Conservation (phyloP, 2,797 vertebrate species). For the Anas capensis region DNA sequence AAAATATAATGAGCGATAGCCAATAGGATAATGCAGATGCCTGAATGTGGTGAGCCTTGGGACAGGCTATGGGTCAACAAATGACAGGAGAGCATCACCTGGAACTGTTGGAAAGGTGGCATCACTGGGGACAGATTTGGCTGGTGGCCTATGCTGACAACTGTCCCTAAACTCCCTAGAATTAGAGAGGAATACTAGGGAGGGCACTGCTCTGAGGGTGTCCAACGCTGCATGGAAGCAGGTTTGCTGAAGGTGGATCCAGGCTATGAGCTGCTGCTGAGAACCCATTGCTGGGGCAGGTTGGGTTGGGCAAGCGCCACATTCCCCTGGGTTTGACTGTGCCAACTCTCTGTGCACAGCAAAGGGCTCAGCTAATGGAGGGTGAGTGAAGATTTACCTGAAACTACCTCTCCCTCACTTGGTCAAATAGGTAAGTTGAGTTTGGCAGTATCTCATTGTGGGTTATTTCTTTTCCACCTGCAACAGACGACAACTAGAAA, state of each 20-base stretch:
- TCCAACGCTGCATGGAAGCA: not conserved
- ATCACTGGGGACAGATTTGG: not conserved
- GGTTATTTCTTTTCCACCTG: not conserved
- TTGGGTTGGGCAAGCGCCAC: rapidly evolving
- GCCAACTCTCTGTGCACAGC: not conserved
- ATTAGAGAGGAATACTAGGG: not conserved
- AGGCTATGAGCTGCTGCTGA: not conserved
- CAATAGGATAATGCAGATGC: not conserved
- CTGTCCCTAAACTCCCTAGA: not conserved
- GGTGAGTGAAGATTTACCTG: not conserved
- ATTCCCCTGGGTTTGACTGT: not conserved
- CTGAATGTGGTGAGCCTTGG: not conserved
- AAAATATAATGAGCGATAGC: not conserved
- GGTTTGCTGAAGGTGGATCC: not conserved
- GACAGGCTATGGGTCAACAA: rapidly evolving
- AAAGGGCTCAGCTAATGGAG: not conserved
- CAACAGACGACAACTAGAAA: not conserved
- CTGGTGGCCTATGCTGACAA: not conserved
- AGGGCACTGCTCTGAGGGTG: not conserved
- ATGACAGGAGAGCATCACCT: not conserved
- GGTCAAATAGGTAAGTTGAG: not conserved
- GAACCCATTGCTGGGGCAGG: rapidly evolving
- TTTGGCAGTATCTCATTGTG: not conserved
- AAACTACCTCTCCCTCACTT: not conserved
- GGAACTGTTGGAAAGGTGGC: not conserved